Evolutionary conservation across 2,888 invertebrate genomes (phyloP), one percentile per base, ranked within the genome.

Genomic region (Alcis repandata): DNA sequence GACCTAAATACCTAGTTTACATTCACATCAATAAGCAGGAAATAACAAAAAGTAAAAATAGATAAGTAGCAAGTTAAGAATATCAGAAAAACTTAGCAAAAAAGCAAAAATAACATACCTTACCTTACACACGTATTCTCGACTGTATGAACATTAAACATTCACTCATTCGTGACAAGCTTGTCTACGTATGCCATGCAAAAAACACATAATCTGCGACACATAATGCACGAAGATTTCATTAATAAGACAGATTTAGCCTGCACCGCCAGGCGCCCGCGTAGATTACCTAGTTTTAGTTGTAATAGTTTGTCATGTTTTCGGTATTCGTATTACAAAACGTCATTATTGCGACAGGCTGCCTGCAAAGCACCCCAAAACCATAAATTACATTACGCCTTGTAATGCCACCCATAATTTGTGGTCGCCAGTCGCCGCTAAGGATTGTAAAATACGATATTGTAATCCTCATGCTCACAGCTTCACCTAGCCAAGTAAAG

Each of bases 331-430:
- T 13, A 43, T 61, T 66, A 61, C 65, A 66, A 66, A 66, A 57
- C 41, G 40, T 60, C 1, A 41, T 62, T 52, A 57, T 66, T 66
- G 52, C 65, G 33, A 46, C 19, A 57, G 11, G 32, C 43, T 45
- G 48, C 3, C 45, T 51, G 41, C 32, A 17, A 46, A 32, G 40
- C 40, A 45, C 45, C 48, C 33, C 45, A 32, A 54, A 58, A 43
- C 53, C 49, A 22, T 59, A 62, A 62, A 57, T 63, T 65, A 59
- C 49, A 54, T 66, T 60, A 57, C n/a, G 32, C 10, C 56, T 67
- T 27, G 45, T 63, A 57, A 69, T 46, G 58, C 38, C 59, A 52
- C 59, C 62, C 33, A 53, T 57, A 66, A 61, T 46, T 66, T 66
- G 65, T 48, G 65, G 65, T 61, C 41, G 40, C 60, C 52, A 33